Conservation (phyloP, 2,797 vertebrate species). For the Macrochelys suwanniensis region DNA sequence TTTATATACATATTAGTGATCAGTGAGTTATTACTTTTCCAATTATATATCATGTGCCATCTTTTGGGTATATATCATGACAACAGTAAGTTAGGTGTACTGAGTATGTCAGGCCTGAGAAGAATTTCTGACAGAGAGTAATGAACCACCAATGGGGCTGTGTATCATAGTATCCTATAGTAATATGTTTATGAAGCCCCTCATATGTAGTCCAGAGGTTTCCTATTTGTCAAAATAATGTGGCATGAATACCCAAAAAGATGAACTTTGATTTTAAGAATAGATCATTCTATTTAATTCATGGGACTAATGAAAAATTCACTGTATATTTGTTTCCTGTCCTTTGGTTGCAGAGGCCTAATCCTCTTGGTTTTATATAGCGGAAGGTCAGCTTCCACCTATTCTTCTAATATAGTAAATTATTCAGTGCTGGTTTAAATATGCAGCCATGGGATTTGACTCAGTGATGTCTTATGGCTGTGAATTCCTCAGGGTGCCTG, state of each 20-base stretch:
- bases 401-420: neutral
- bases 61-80: neutral
- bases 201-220: neutral
- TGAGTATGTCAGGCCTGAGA: neutral
- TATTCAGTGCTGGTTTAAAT: neutral
- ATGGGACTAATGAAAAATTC: neutral
- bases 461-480: conserved; percentile 28
- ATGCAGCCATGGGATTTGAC: conserved; percentile 23
- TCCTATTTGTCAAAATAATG: neutral
- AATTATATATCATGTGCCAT: no score
- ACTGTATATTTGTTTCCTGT: neutral
- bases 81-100: neutral
- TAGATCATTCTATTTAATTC: neutral
- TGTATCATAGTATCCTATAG: neutral
- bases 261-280: neutral
- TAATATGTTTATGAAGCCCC: neutral
- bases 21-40: no score
- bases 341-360: neutral
- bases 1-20: no score
- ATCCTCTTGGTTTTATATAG: neutral
- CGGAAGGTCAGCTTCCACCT: neutral
- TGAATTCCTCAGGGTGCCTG: conserved; percentile 35
- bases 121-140: neutral
- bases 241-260: neutral
- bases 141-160: neutral